Conservation (phyloP, 2,888 invertebrate species). For the Yponomeuta plumbellus region DNA sequence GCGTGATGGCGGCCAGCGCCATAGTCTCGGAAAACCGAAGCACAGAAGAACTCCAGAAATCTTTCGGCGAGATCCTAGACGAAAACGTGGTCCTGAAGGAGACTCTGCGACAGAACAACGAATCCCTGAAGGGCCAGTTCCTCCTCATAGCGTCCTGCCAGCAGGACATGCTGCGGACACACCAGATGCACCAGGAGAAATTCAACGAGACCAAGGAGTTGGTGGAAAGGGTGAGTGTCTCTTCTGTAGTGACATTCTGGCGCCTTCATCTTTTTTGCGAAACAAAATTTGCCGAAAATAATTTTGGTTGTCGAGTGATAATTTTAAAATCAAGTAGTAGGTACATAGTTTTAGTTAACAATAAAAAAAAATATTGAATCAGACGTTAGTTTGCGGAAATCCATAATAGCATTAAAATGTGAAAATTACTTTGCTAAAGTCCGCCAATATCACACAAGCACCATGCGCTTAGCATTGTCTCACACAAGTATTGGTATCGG, state of each 20-base stretch:
- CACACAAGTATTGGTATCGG: too few species aligned
- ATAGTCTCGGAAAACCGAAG: conserved; percentile 57
- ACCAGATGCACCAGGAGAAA: conserved; percentile 79
- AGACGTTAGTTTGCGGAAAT: too few species aligned
- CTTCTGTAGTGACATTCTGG: not conserved
- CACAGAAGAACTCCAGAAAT: conserved; percentile 67
- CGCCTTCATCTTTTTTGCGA: too few species aligned
- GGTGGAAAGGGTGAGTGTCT: conserved; percentile 64
- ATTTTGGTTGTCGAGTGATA: too few species aligned
- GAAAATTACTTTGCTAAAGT: too few species aligned
- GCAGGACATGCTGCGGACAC: conserved; percentile 79
- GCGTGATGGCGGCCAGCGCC: conserved; percentile 65
- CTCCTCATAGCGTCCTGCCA: conserved; percentile 78
- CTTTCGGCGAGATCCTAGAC: conserved; percentile 70
- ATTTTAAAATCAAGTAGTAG: too few species aligned
- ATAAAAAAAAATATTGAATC: too few species aligned
- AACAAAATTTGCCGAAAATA: too few species aligned
- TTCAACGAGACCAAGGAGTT: conserved; percentile 79
- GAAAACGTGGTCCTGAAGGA: conserved; percentile 78
- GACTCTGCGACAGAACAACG: conserved; percentile 79
- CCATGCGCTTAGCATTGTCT: too few species aligned
- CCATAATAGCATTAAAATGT: too few species aligned
- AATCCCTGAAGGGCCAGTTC: conserved; percentile 81
- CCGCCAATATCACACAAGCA: too few species aligned
- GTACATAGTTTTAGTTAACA: too few species aligned